These are phyloP conservation scores for Sebastes baramenuke DNA, from an alignment of 2,797 vertebrate genomes.

Conservation along the genomic window DNA sequence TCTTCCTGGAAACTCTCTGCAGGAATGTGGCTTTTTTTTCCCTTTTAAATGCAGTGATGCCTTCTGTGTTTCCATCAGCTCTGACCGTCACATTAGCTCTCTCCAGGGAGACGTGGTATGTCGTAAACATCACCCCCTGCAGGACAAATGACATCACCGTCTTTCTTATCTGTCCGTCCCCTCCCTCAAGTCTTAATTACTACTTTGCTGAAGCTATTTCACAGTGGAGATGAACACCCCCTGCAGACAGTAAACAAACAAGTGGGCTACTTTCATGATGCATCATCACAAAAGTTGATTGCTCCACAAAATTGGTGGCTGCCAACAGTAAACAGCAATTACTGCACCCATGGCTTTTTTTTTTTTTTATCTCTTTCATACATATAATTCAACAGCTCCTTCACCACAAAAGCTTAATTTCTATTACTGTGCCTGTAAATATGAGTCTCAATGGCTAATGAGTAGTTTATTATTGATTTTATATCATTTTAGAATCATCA, in stretches of 20 bases:
- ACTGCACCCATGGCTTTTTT: conserved; percentile 12
- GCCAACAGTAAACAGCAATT: conserved; percentile 69
- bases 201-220: conserved; percentile 49
- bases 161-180: conserved; percentile 19
- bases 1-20: conserved; percentile 24
- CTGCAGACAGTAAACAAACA: conserved; percentile 68
- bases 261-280: conserved; percentile 43
- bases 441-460: background rate
- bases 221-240: conserved; percentile 50
- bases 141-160: conserved; percentile 44
- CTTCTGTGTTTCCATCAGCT: conserved; percentile 59
- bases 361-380: conserved; percentile 17
- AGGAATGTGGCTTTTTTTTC: conserved; percentile 24
- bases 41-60: conserved; percentile 4
- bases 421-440: conserved; percentile 12
- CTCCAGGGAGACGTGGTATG: conserved; percentile 28
- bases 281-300: conserved; percentile 51
- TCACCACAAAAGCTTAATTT: conserved; percentile 3
- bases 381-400: conserved; percentile 30
- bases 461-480: background rate
- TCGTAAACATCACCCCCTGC: conserved; percentile 53
- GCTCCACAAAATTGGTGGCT: conserved; percentile 36
- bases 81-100: conserved; percentile 33
- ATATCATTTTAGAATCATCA: background rate
- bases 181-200: conserved; percentile 55